A percentile compares a stretch with the other conserved stretches of the same genome.
Evolutionary conservation across 2,113 vertebrate species (phyloP).

Genomic region (Dendrocopos noguchii): DNA sequence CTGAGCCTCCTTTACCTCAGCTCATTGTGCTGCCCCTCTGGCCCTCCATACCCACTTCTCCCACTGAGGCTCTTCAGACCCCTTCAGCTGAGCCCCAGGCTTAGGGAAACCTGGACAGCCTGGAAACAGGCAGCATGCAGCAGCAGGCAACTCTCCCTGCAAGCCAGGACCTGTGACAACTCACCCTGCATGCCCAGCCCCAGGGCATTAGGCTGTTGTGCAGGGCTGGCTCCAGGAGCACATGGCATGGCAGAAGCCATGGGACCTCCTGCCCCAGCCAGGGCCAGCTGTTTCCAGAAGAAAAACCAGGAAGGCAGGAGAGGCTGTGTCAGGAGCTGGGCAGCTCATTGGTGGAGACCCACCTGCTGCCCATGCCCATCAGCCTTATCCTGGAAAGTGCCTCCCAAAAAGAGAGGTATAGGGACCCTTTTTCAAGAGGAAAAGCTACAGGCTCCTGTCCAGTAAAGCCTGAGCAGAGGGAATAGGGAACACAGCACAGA

Average conservation of each 20-base stretch:
- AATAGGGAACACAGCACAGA: not conserved
- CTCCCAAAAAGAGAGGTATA: not conserved
- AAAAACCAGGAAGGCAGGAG: not conserved
- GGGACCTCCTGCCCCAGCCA: not conserved
- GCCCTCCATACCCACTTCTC: fast-evolving
- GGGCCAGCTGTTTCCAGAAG: not conserved
- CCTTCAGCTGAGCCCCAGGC: not conserved
- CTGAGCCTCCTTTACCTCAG: not conserved
- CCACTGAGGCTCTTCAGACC: not conserved
- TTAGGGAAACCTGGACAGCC: fast-evolving
- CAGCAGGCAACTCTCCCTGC: not conserved
- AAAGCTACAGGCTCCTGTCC: not conserved
- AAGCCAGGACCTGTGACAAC: not conserved
- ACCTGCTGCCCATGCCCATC: not conserved
- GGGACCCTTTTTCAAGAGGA: not conserved
- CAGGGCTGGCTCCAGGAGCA: fast-evolving
- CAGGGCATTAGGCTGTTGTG: fast-evolving
- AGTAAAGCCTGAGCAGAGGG: not conserved
- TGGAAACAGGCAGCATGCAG: not conserved
- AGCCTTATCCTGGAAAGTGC: not conserved
- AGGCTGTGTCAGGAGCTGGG: not conserved
- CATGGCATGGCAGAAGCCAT: fast-evolving
- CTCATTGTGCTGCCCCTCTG: fast-evolving
- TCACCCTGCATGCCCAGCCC: not conserved
- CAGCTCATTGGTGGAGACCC: fast-evolving